These are phyloP conservation scores for Motacilla alba DNA, from an alignment of 2,113 vertebrate genomes.

Conservation along the genomic window DNA sequence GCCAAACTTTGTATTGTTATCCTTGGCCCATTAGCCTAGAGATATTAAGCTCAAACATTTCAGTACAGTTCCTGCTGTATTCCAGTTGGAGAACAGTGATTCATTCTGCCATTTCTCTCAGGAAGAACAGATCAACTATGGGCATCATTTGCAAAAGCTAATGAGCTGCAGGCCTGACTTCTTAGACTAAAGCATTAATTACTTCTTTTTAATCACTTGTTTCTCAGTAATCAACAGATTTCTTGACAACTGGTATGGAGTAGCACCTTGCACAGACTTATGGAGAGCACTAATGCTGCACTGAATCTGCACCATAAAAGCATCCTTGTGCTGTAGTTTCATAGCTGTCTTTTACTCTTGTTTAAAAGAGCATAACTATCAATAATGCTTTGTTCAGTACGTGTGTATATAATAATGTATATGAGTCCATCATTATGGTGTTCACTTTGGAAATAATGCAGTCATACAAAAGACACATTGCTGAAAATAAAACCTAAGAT, in stretches of 20 bases:
- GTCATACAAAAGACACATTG: conserved; percentile 35
- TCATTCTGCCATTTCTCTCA: not conserved
- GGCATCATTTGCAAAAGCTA: not conserved
- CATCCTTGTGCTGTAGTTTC: not conserved
- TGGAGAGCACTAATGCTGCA: not conserved
- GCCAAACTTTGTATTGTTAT: not conserved
- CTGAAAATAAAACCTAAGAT: conserved; percentile 63
- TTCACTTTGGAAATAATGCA: conserved; percentile 32
- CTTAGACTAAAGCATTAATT: not conserved
- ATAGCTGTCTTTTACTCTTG: not conserved
- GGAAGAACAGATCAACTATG: not conserved
- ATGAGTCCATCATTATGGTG: not conserved
- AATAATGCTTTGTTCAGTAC: not conserved
- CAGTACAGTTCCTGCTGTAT: not conserved
- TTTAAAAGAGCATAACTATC: not conserved
- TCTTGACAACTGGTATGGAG: not conserved
- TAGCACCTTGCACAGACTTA: not conserved
- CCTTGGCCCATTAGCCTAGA: not conserved
- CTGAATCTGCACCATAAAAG: not conserved
- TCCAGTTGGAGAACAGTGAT: not conserved
- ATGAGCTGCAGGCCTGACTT: not conserved
- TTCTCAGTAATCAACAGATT: not conserved
- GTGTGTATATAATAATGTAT: conserved; percentile 8
- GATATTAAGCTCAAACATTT: not conserved
- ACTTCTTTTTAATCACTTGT: not conserved